A percentile compares a stretch with the other conserved stretches of the same genome.
phyloP scores from a whole-genome alignment of 2,797 vertebrate species.

The Chelidonichthys spinosus region DNA sequence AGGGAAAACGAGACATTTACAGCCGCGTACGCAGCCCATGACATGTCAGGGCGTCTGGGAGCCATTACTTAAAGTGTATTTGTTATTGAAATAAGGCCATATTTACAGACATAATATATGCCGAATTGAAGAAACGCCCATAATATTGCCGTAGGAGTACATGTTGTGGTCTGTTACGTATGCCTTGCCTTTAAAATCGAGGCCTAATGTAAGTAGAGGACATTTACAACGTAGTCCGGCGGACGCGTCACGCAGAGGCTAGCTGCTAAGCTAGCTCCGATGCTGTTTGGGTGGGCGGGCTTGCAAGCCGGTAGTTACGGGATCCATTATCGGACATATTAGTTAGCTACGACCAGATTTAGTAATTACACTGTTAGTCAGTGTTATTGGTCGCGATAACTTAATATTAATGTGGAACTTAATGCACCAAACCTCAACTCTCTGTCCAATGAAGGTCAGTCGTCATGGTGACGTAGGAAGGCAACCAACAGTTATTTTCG shows the following conservation, averaged over 20 bases:
- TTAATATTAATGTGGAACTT: too few species aligned
- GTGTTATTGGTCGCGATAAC: too few species aligned
- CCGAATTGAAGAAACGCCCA: background rate
- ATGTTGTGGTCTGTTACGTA: fast-evolving
- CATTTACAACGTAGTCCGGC: background rate
- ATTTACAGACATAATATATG: fast-evolving
- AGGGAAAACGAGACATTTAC: background rate
- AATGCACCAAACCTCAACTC: background rate
- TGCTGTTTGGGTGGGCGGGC: too few species aligned
- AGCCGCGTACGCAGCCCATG: fast-evolving
- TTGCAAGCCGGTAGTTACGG: too few species aligned
- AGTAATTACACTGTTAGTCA: fast-evolving
- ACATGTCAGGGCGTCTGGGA: background rate
- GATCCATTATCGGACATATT: constrained; percentile 14
- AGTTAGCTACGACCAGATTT: too few species aligned
- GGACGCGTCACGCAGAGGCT: background rate
- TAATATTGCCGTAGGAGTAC: fast-evolving
- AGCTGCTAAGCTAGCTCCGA: constrained; percentile 7
- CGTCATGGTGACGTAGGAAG: background rate
- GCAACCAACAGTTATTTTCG: background rate
- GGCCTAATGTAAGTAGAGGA: fast-evolving
- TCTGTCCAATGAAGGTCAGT: constrained; percentile 63
- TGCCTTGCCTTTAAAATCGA: fast-evolving
- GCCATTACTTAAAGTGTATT: background rate
- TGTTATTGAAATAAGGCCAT: background rate